These are phyloP conservation scores for Artibeus jamaicensis DNA, from an alignment of 2,797 vertebrate genomes.

Conservation along the genomic window DNA sequence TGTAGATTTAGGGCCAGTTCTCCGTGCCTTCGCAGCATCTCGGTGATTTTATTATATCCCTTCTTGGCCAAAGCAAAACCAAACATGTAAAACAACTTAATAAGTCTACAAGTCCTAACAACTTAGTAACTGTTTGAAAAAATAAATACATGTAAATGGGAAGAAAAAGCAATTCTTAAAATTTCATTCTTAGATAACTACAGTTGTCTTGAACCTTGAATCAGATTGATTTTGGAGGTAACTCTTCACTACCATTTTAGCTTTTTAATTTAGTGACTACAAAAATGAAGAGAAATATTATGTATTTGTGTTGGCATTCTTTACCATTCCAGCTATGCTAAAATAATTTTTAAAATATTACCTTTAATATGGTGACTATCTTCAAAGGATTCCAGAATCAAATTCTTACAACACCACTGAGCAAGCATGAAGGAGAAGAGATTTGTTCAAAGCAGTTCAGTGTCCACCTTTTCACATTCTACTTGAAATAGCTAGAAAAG, in stretches of 20 bases:
- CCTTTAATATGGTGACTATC: not conserved
- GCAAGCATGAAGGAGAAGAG: not conserved
- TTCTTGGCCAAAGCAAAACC: not conserved
- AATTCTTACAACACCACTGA: not conserved
- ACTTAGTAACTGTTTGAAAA: not conserved
- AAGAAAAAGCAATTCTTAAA: not conserved
- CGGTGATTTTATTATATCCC: not conserved
- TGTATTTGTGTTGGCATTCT: not conserved
- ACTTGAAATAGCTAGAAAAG: not conserved
- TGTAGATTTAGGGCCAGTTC: not conserved
- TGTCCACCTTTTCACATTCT: not conserved
- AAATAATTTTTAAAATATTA: not conserved
- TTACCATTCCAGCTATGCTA: not conserved
- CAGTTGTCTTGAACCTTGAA: not conserved
- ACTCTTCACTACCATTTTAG: not conserved
- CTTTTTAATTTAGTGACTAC: not conserved
- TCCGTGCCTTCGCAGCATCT: not conserved
- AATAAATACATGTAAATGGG: not conserved
- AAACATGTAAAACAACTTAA: not conserved
- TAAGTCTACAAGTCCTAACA: not conserved
- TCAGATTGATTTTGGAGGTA: slow-evolving; percentile 1
- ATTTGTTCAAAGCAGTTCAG: not conserved
- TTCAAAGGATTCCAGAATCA: not conserved
- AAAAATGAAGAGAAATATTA: not conserved
- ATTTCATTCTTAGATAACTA: not conserved